These are phyloP conservation scores for Hydractinia symbiolongicarpus DNA, from an alignment of 30 jellyfish, hydroid and myxozoan genomes.

Conservation along the genomic window DNA sequence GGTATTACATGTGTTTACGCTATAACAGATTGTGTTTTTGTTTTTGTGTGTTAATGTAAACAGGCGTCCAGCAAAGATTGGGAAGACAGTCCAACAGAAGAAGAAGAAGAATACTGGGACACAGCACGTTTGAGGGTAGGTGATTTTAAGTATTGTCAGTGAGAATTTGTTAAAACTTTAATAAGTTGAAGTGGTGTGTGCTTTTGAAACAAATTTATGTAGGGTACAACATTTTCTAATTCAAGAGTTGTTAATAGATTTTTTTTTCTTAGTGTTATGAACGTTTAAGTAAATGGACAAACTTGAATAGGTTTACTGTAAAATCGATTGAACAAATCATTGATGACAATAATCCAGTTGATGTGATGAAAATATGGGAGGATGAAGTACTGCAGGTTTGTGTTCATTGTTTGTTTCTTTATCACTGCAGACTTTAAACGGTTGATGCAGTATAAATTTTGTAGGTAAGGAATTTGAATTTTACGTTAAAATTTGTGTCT, in stretches of 20 bases:
- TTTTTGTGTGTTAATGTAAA: no score
- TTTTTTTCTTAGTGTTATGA: conserved; percentile 68
- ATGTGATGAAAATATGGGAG: conserved; percentile 63
- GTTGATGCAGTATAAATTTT: not conserved
- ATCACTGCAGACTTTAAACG: not conserved
- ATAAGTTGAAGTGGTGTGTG: no score
- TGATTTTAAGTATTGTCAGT: not conserved
- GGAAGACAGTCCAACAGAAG: conserved; percentile 68
- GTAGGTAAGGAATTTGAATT: not conserved
- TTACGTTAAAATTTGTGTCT: not conserved
- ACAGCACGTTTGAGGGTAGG: conserved; percentile 74
- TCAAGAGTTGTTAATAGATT: not conserved
- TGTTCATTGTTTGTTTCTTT: not conserved
- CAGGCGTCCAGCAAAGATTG: conserved; percentile 47
- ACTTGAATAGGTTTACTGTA: conserved; percentile 47
- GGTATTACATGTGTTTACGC: no score
- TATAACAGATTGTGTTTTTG: no score
- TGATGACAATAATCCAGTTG: conserved; percentile 49
- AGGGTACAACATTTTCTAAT: no score
- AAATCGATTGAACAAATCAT: conserved; percentile 12
- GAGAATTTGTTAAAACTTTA: not conserved
- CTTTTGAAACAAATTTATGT: no score
- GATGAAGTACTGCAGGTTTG: conserved; percentile 75
- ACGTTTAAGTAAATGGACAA: conserved; percentile 76
- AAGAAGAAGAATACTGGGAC: conserved; percentile 92